Conservation (phyloP, 2,113 vertebrate genomes). For the Chaetura pelagica region DNA sequence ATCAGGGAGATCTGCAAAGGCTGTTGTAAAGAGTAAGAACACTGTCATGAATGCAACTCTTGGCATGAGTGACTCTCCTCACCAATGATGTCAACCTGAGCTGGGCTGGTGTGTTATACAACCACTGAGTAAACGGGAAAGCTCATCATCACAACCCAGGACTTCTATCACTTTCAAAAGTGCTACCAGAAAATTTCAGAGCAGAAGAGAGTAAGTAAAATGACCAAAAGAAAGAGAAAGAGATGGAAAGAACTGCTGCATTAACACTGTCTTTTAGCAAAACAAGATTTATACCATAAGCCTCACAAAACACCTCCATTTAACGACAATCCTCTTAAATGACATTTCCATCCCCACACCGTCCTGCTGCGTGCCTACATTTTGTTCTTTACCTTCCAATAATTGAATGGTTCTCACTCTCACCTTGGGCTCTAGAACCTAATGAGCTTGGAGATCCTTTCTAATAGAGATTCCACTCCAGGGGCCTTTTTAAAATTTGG, state of each 20-base stretch:
- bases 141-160: not conserved
- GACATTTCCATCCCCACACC: not conserved
- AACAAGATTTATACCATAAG: not conserved
- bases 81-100: fast-evolving
- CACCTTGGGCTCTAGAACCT: not conserved
- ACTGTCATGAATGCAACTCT: fast-evolving
- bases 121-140: not conserved
- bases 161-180: not conserved
- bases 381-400: not conserved
- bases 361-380: not conserved
- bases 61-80: fast-evolving
- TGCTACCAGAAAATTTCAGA: not conserved
- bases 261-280: not conserved
- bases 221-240: not conserved
- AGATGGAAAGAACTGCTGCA: not conserved
- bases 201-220: not conserved
- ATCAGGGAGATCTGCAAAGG: not conserved
- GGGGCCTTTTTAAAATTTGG: not conserved
- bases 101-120: fast-evolving
- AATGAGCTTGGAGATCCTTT: not conserved
- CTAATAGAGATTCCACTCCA: not conserved
- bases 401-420: not conserved
- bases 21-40: not conserved
- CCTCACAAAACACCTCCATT: not conserved
- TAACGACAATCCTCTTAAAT: not conserved